phyloP scores from a whole-genome alignment of 2,888 invertebrate genomes.

The Megalurothrips usitatus region DNA sequence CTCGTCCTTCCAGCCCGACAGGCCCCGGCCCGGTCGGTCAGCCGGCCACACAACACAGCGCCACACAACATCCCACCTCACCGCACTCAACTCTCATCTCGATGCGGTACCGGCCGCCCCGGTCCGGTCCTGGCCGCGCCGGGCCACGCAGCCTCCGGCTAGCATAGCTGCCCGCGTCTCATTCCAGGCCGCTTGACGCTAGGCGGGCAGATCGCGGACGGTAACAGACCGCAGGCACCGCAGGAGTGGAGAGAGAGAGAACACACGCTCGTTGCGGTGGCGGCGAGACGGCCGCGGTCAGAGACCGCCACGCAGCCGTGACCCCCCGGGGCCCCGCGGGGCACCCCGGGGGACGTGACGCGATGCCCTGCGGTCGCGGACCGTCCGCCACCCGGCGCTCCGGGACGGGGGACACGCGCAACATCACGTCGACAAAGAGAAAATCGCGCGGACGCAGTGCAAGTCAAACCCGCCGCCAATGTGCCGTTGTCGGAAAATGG shows the following conservation, averaged over 20 bases:
- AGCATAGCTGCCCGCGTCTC: background rate
- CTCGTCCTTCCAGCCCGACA: background rate
- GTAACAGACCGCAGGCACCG: background rate
- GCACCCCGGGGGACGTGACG: no score
- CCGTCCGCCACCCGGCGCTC: no score
- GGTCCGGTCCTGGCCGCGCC: background rate
- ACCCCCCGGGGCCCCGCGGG: background rate
- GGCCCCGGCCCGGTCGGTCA: no score
- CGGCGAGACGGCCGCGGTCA: background rate
- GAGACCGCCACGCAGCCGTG: background rate
- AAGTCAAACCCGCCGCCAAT: no score
- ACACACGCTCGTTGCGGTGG: background rate
- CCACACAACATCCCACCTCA: background rate
- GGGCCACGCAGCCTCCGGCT: background rate
- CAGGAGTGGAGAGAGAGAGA: background rate
- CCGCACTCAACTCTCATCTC: background rate
- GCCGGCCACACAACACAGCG: no score
- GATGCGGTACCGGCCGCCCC: background rate
- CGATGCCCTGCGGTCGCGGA: no score
- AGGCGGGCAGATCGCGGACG: conserved; percentile 2
- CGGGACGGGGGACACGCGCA: no score
- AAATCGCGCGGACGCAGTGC: no score
- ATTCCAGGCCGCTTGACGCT: background rate
- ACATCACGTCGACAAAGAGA: no score
- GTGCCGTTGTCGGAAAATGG: no score